These are phyloP conservation scores for Strigamia maritima DNA, from an alignment of 2,888 invertebrate species.

Conservation along the genomic window DNA sequence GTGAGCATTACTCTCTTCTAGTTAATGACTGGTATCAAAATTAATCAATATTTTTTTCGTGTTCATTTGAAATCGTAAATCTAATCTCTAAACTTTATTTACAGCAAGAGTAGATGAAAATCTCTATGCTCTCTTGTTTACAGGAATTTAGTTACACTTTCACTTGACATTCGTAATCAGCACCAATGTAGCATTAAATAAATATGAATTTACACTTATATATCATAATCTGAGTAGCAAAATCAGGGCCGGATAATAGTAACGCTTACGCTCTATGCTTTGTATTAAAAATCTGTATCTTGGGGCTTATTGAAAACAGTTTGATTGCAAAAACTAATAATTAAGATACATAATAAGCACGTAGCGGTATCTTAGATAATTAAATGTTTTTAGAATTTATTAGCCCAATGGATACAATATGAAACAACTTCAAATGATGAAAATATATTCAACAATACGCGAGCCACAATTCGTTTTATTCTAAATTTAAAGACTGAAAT, in stretches of 20 bases:
- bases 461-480: conserved; percentile 15
- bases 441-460: background rate
- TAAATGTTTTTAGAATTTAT: too few species aligned
- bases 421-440: background rate
- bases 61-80: background rate
- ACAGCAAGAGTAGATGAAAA: background rate
- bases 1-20: background rate
- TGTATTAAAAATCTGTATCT: too few species aligned
- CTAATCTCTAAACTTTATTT: background rate
- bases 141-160: background rate
- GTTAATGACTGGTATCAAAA: background rate
- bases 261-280: too few species aligned
- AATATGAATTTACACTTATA: background rate
- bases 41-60: background rate
- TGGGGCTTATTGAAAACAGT: too few species aligned
- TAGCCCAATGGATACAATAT: too few species aligned
- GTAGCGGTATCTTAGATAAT: too few species aligned
- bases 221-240: background rate
- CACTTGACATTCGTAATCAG: background rate
- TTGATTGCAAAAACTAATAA: too few species aligned
- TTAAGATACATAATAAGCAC: too few species aligned
- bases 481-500: conserved; percentile 19
- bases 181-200: background rate
- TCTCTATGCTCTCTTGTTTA: conserved; percentile 4
- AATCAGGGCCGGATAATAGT: background rate